phyloP scores from a whole-genome alignment of 2,888 invertebrate genomes.

The Coelinius sp. region DNA sequence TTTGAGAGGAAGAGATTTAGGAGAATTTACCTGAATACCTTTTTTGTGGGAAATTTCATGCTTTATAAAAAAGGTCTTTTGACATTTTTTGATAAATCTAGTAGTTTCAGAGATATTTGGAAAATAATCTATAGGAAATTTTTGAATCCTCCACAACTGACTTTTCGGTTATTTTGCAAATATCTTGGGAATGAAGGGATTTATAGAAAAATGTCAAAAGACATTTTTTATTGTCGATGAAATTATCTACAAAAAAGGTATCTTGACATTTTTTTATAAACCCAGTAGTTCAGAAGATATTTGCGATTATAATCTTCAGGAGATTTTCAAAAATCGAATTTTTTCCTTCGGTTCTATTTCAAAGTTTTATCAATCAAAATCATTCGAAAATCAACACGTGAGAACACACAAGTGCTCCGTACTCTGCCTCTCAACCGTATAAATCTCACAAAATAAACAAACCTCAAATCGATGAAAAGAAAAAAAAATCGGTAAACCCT shows the following conservation, averaged over 20 bases:
- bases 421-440: neutral
- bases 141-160: too few species aligned
- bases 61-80: too few species aligned
- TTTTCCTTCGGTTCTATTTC: neutral
- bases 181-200: too few species aligned
- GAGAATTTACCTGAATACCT: too few species aligned
- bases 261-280: neutral
- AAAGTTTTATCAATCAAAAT: neutral
- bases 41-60: too few species aligned
- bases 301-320: neutral
- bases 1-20: too few species aligned
- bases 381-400: neutral
- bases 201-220: too few species aligned
- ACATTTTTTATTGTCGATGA: neutral
- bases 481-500: neutral
- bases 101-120: too few species aligned
- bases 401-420: neutral
- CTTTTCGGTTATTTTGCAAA: too few species aligned
- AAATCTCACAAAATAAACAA: neutral
- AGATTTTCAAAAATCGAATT: neutral
- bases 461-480: neutral
- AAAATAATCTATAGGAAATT: too few species aligned
- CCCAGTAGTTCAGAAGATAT: neutral
- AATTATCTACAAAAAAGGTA: neutral
- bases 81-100: too few species aligned